These are phyloP conservation scores for Orius insidiosus DNA, from an alignment of 1,140 invertebrate genomes.

Conservation along the genomic window DNA sequence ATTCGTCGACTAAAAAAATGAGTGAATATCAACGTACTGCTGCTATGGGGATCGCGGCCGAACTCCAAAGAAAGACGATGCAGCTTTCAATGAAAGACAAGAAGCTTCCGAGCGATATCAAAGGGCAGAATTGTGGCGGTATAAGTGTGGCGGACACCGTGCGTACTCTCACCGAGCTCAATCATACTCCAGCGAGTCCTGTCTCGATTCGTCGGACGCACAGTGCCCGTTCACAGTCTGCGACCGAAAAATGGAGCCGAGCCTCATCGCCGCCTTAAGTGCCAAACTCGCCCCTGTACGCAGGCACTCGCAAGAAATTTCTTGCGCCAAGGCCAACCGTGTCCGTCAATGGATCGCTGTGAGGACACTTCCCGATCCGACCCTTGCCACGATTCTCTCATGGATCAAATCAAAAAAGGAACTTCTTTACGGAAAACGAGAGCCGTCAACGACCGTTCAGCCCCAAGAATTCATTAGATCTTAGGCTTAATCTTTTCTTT, in stretches of 20 bases:
- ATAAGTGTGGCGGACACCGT: slow-evolving; percentile 70
- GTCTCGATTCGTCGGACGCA: slow-evolving; percentile 43
- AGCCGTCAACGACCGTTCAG: slow-evolving; percentile 44
- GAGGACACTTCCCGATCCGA: slow-evolving; percentile 33
- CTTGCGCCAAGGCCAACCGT: slow-evolving; percentile 32
- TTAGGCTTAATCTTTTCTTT: too few relatives aligned
- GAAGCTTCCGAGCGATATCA: slow-evolving; percentile 10
- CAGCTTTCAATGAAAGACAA: slow-evolving; percentile 12
- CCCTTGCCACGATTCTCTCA: slow-evolving; percentile 44
- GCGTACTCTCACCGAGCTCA: slow-evolving; percentile 63
- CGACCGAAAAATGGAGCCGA: slow-evolving; percentile 38
- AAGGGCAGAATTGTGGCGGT: slow-evolving; percentile 23
- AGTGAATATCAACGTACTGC: slow-evolving; percentile 14
- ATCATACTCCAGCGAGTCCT: slow-evolving; percentile 71
- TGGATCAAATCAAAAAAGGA: slow-evolving; percentile 80
- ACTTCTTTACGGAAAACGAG: slow-evolving; percentile 54
- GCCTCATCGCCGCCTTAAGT: slow-evolving; percentile 51
- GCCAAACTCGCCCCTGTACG: slow-evolving; percentile 43
- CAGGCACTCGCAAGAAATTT: slow-evolving; percentile 21
- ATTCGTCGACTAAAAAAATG: slow-evolving; percentile 2
- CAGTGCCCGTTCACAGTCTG: slow-evolving; percentile 27
- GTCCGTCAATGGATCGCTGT: slow-evolving; percentile 44
- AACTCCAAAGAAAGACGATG: slow-evolving; percentile 13
- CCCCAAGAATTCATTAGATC: too few relatives aligned
- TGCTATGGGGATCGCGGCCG: slow-evolving; percentile 14